phyloP scores from a whole-genome alignment of 2,113 vertebrate genomes.

The Puma concolor region DNA sequence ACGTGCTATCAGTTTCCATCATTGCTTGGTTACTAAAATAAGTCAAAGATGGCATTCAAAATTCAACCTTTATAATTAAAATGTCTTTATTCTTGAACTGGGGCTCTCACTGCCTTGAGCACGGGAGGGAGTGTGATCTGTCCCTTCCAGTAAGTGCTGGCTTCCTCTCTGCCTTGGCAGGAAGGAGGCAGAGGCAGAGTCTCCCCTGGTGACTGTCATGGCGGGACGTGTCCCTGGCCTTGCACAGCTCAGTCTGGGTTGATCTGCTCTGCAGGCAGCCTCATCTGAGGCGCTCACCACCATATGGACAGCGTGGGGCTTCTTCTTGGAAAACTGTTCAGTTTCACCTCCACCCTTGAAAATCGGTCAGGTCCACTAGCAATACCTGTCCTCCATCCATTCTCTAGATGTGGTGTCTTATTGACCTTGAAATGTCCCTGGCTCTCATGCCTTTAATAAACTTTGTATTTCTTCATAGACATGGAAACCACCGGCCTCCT shows the following conservation, averaged over 20 bases:
- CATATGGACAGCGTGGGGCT: accelerated
- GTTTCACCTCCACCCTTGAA: not conserved
- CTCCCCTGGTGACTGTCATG: not conserved
- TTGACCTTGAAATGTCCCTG: not conserved
- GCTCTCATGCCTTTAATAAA: not conserved
- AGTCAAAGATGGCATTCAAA: not conserved
- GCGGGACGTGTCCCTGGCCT: not conserved
- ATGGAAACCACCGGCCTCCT: not conserved
- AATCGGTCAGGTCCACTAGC: not conserved
- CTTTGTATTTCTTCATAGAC: not conserved
- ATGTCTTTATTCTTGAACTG: not conserved
- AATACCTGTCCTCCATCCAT: not conserved
- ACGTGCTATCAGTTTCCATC: not conserved
- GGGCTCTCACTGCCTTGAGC: not conserved
- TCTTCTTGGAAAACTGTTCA: not conserved
- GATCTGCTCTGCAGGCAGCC: accelerated
- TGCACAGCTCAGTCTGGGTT: not conserved
- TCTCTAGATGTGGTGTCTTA: not conserved
- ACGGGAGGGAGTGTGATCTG: not conserved
- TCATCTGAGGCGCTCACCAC: not conserved
- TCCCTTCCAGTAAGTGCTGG: not conserved
- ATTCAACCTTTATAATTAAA: not conserved
- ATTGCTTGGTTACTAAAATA: not conserved
- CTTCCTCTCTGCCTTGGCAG: accelerated
- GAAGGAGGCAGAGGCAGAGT: not conserved